These are phyloP conservation scores for Paradoxurus hermaphroditus DNA, from an alignment of 2,113 vertebrate genomes.

Conservation along the genomic window DNA sequence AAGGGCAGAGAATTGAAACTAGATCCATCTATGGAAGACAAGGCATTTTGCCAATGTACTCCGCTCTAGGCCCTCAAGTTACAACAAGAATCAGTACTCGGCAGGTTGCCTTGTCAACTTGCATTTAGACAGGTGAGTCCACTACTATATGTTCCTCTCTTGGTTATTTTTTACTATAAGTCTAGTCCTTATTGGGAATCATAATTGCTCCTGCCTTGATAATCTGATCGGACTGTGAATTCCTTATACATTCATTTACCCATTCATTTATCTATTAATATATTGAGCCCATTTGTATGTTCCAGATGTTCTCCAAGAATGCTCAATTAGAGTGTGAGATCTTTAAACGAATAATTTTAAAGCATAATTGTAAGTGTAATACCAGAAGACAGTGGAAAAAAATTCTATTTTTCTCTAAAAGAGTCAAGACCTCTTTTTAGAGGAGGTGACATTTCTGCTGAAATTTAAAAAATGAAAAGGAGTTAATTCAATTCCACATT, in stretches of 20 bases:
- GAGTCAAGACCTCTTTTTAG: neutral
- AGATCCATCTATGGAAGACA: neutral
- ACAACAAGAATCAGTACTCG: neutral
- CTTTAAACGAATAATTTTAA: conserved; percentile 1
- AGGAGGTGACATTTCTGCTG: neutral
- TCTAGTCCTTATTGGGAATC: neutral
- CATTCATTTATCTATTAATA: neutral
- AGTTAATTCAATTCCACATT: neutral
- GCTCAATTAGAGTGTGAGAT: neutral
- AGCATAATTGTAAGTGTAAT: neutral
- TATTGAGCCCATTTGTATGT: neutral
- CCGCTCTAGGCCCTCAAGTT: neutral
- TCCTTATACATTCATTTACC: neutral
- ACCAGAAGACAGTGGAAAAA: neutral
- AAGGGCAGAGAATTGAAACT: neutral
- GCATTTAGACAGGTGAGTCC: neutral
- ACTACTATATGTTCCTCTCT: neutral
- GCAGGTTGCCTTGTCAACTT: neutral
- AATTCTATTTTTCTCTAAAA: neutral
- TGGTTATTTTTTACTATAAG: neutral
- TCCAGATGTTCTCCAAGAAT: neutral
- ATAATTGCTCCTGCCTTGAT: neutral
- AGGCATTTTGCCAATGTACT: neutral
- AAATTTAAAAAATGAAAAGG: neutral
- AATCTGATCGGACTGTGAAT: neutral